Evolutionary conservation across 2,797 vertebrate genomes (phyloP), one percentile per base, ranked within the genome.

Genomic region (Catharus ustulatus): DNA sequence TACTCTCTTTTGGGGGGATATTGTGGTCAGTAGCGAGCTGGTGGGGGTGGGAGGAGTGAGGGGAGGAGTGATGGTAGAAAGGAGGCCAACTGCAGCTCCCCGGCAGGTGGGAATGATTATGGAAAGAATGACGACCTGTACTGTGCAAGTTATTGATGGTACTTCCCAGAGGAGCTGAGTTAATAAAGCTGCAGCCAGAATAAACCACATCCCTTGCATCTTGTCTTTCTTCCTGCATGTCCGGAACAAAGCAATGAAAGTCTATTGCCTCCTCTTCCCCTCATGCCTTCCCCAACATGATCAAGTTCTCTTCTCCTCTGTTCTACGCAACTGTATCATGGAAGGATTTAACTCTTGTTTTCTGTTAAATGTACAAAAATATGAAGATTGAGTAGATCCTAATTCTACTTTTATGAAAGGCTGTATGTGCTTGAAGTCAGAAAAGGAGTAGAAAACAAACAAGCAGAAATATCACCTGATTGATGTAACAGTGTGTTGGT

Each of bases 91-190:
- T 91, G 63, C 24, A 10, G 71, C 74, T 91, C 45, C 81, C 38
- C 22, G 29, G 74, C 96, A 96, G 94, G 94, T 96, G 93, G 93
- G 71, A 96, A 90, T 94, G 93, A 95, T 96, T 96, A 96, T 15
- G 49, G 81, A 79, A 96, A 93, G 90, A 97, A 94, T 95, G 95
- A 93, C 1, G 74, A 93, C 90, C 90, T 96, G 91, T 58, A 64
- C 84, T 84, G 77, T 89, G 80, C 74, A 82, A 95, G 64, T 95
- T 96, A 95, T 94, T 95, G 96, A 96, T 95, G 88, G 84, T 61
- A 57, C 77, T 74, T 96, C 95, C 88, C 74, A n/a, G 52, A 90
- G 77, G 90, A 93, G 62, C 48, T 91, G 85, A 95, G 80, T 89
- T 95, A 95, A 95, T 96, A 96, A 95, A 89, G 81, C 94, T 94